Evolutionary conservation across 1,140 invertebrate species (phyloP).

Genomic region (Bombus turneri): DNA sequence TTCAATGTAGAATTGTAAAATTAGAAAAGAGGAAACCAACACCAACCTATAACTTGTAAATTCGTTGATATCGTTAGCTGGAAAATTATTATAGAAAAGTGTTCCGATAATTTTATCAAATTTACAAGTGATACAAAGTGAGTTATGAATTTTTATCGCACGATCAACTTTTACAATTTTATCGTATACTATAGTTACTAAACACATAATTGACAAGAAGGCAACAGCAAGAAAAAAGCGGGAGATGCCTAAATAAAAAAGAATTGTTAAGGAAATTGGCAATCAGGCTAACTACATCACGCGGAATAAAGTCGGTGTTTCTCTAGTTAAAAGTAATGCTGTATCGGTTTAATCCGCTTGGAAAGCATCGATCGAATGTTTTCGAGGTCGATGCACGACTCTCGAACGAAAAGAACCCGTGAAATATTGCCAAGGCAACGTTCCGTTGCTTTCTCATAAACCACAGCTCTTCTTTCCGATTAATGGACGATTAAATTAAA

Average conservation of each 20-base stretch:
- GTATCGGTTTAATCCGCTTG: not conserved
- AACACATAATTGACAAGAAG: no score
- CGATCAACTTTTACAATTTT: no score
- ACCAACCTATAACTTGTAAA: no score
- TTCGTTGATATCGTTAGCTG: no score
- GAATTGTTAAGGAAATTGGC: not conserved
- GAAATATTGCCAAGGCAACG: slow-evolving; percentile 5
- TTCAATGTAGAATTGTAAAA: no score
- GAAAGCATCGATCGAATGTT: not conserved
- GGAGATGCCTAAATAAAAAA: not conserved
- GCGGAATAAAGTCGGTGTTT: not conserved
- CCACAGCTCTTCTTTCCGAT: not conserved
- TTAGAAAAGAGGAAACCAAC: no score
- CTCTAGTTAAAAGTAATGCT: not conserved
- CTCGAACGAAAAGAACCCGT: not conserved
- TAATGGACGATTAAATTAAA: slow-evolving; percentile 29
- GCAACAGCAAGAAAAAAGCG: not conserved
- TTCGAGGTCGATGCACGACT: slow-evolving; percentile 14
- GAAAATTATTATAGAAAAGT: no score
- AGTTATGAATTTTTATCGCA: no score
- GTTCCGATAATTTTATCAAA: no score
- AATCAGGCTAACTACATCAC: not conserved
- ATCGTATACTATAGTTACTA: no score
- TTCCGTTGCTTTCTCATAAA: not conserved
- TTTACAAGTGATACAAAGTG: no score